phyloP scores from a whole-genome alignment of 1,140 invertebrate species.

The Sminthurides bifidus region DNA sequence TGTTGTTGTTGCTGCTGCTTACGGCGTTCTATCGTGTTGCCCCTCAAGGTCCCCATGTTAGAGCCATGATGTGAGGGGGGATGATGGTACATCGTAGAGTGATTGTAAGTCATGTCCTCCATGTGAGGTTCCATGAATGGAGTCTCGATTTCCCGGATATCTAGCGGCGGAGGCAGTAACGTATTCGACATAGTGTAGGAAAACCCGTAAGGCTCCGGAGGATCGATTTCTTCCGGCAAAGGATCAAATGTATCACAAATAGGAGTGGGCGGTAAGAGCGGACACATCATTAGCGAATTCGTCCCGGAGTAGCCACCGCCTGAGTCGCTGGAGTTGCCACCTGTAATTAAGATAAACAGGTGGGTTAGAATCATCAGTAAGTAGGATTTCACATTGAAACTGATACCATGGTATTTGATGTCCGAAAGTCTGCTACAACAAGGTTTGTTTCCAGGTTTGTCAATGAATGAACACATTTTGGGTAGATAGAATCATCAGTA shows the following conservation, averaged over 20 bases:
- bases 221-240: constrained; percentile 30
- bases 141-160: constrained; percentile 7
- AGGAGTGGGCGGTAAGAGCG: constrained; percentile 29
- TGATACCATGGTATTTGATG: neutral
- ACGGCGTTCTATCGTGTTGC: neutral
- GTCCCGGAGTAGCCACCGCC: constrained; percentile 18
- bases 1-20: neutral
- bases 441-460: too few relatives aligned
- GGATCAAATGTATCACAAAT: constrained; percentile 32
- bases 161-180: constrained; percentile 22
- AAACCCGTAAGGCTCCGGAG: constrained; percentile 30
- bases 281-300: constrained; percentile 27
- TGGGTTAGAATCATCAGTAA: neutral
- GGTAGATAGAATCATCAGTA: neutral
- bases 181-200: constrained; percentile 17
- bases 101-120: constrained; percentile 17
- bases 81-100: neutral
- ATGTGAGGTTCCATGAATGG: neutral
- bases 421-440: too few relatives aligned
- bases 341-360: too few relatives aligned
- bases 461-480: too few relatives aligned
- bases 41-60: neutral
- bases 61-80: neutral
- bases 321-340: constrained; percentile 16
- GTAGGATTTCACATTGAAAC: neutral